Percentiles rank a stretch among this genome's conserved stretches.
phyloP scores from a whole-genome alignment of 2,888 invertebrate genomes.

The Shargacucullia verbasci region DNA sequence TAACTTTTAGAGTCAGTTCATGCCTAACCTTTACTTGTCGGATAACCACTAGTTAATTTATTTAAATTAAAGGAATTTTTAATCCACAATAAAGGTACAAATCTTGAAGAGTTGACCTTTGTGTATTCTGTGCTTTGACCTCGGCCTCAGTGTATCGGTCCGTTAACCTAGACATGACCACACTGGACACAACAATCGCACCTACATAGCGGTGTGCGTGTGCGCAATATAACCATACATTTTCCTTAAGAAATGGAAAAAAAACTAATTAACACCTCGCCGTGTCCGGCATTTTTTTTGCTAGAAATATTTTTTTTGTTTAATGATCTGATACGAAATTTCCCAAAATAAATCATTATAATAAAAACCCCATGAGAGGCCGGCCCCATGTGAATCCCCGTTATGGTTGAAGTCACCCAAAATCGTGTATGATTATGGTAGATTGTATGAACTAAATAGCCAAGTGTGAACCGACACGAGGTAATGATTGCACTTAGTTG shows the following conservation, averaged over 20 bases:
- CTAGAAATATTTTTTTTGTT: background rate
- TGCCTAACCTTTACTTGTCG: no score
- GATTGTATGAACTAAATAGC: constrained; percentile 12
- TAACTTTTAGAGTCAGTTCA: no score
- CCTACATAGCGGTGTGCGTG: background rate
- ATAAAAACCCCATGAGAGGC: constrained; percentile 6
- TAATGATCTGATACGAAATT: constrained; percentile 10
- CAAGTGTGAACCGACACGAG: background rate
- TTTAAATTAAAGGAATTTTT: no score
- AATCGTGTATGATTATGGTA: constrained; percentile 15
- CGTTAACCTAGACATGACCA: constrained; percentile 6
- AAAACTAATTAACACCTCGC: no score
- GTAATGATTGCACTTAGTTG: constrained; percentile 4
- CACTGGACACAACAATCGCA: background rate
- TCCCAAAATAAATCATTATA: background rate
- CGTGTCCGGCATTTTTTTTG: no score
- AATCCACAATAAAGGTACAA: no score
- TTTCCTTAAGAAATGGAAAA: constrained; percentile 6
- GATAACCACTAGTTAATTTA: no score
- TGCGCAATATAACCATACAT: constrained; percentile 1
- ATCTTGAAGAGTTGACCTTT: no score
- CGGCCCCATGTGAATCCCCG: constrained; percentile 27
- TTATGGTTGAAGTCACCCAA: constrained; percentile 20
- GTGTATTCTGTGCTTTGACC: no score
- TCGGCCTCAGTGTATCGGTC: background rate